Conservation (phyloP, 2,797 vertebrate species). For the Cryptoblepharus egeriae region DNA sequence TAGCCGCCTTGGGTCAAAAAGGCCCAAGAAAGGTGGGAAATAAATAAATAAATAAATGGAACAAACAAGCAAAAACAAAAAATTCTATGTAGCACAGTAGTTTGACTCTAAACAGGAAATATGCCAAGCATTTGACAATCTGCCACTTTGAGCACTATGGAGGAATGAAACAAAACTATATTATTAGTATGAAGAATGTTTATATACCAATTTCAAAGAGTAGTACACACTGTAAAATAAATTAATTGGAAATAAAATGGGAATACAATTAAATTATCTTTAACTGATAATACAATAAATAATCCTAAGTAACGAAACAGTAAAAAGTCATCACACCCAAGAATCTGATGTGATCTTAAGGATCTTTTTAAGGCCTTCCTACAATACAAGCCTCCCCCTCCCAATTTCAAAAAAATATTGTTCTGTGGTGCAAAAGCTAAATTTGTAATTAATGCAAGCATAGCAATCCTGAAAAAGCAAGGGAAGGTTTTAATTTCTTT, state of each 20-base stretch:
- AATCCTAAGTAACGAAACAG: background rate
- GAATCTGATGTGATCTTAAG: constrained; percentile 28
- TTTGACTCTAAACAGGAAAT: background rate
- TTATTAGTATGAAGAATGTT: too few relatives aligned
- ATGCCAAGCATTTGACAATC: background rate
- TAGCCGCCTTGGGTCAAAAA: too few relatives aligned
- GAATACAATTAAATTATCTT: too few relatives aligned
- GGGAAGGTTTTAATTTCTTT: constrained; percentile 41
- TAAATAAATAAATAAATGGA: too few relatives aligned
- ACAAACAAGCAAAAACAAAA: too few relatives aligned
- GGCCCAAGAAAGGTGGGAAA: too few relatives aligned
- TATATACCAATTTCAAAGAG: too few relatives aligned
- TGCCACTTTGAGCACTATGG: too few relatives aligned
- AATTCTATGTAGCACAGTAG: too few relatives aligned
- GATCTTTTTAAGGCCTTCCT: constrained; percentile 38
- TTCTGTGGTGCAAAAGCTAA: constrained; percentile 33
- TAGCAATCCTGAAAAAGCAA: constrained; percentile 32
- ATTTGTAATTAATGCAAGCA: constrained; percentile 23
- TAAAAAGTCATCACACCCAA: background rate
- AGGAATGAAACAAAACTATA: too few relatives aligned
- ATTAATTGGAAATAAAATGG: too few relatives aligned
- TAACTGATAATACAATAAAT: constrained; percentile 13
- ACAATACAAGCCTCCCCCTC: constrained; percentile 29
- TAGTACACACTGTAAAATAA: too few relatives aligned
- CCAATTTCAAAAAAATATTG: constrained; percentile 20